Percentiles rank a stretch among this genome's conserved stretches.
Conservation (phyloP, 2,113 vertebrate genomes). For the Pygoscelis antarcticus region DNA sequence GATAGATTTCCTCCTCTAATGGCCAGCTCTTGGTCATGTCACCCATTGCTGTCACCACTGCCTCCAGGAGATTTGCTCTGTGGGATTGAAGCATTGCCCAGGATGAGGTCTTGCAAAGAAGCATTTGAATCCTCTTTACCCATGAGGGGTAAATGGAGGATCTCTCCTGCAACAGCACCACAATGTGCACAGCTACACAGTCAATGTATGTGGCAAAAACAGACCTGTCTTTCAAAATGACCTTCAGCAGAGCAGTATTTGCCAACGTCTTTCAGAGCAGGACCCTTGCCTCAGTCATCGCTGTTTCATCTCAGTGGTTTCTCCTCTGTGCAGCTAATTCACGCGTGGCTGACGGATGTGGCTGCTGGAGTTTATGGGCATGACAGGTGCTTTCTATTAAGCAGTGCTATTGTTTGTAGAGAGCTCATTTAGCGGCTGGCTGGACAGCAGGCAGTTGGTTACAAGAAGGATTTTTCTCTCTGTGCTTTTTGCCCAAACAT, state of each 20-base stretch:
- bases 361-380: conserved; percentile 38
- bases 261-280: conserved; percentile 7
- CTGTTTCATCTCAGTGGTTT: conserved; percentile 18
- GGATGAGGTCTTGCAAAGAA: neutral
- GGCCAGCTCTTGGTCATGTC: neutral
- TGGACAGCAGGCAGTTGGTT: conserved; percentile 46
- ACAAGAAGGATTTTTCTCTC: conserved; percentile 41
- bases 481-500: neutral
- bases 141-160: neutral
- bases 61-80: neutral
- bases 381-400: conserved; percentile 53
- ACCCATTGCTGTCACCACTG: neutral
- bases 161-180: neutral
- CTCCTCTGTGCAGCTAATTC: conserved; percentile 21
- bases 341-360: conserved; percentile 25
- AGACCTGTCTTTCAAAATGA: neutral
- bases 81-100: neutral
- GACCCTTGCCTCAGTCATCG: neutral
- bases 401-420: conserved; percentile 52
- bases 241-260: conserved; percentile 16
- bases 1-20: neutral
- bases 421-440: conserved; percentile 57
- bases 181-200: neutral
- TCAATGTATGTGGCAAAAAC: neutral
- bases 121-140: neutral